Conservation (phyloP, 2,113 vertebrate genomes). For the Cyprinodon tularosa region DNA sequence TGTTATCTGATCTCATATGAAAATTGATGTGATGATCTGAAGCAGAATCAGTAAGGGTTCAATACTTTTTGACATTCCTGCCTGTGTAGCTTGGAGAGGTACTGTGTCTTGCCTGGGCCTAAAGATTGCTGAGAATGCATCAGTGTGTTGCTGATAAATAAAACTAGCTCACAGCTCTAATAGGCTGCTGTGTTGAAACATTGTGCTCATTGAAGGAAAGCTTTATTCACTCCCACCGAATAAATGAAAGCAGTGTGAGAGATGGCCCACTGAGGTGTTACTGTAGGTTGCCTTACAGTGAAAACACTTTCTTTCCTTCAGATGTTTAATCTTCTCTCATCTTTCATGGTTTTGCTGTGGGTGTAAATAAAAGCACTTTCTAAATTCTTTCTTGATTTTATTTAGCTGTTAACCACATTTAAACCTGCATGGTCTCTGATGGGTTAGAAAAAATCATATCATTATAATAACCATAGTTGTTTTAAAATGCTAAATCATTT, state of each 20-base stretch:
- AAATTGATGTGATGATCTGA: neutral
- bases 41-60: neutral
- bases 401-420: neutral
- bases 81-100: neutral
- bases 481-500: neutral
- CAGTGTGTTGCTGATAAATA: neutral
- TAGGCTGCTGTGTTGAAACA: neutral
- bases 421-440: too few relatives aligned
- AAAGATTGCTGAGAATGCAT: neutral
- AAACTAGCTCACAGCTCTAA: neutral
- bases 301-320: too few relatives aligned
- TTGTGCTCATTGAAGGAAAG: neutral
- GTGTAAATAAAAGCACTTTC: neutral
- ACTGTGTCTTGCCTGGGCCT: neutral
- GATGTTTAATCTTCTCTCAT: neutral
- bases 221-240: neutral
- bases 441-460: too few relatives aligned
- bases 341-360: neutral
- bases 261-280: neutral
- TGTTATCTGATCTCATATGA: neutral
- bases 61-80: neutral
- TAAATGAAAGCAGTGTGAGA: neutral
- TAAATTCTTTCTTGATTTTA: neutral
- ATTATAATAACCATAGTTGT: too few relatives aligned
- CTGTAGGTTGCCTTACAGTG: neutral